Percentiles rank a stretch among this genome's conserved stretches.
phyloP scores from a whole-genome alignment of 2,888 invertebrate species.

The Apotomis betuletana region DNA sequence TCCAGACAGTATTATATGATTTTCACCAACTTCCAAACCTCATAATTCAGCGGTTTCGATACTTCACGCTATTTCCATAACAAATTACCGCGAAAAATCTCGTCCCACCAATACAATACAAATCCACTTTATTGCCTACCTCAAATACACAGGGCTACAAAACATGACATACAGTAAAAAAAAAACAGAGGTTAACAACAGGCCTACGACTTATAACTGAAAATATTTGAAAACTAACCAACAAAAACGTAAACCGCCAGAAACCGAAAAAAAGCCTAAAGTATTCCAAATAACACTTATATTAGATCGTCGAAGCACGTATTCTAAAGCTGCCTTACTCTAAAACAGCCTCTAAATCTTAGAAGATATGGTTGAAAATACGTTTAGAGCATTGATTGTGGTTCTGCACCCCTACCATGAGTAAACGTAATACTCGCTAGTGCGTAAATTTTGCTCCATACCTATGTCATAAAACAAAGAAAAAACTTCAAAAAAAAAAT shows the following conservation, averaged over 20 bases:
- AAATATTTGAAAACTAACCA: neutral
- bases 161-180: no score
- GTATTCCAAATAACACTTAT: neutral
- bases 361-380: slow-evolving; percentile 6
- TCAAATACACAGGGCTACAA: no score
- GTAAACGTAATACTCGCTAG: no score
- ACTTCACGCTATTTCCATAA: neutral
- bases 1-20: slow-evolving; percentile 4
- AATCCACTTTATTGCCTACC: no score
- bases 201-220: neutral
- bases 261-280: neutral
- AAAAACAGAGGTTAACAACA: no score
- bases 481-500: no score
- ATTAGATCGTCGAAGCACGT: slow-evolving; percentile 2
- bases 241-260: neutral
- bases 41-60: slow-evolving; percentile 17
- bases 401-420: neutral
- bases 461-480: no score
- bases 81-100: neutral
- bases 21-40: slow-evolving; percentile 16
- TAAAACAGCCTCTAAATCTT: slow-evolving; percentile 2
- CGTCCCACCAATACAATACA: no score
- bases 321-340: neutral
- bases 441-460: no score
- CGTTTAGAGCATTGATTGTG: slow-evolving; percentile 12